phyloP scores from a whole-genome alignment of 1,140 invertebrate genomes.

The Asbolus verrucosus region DNA sequence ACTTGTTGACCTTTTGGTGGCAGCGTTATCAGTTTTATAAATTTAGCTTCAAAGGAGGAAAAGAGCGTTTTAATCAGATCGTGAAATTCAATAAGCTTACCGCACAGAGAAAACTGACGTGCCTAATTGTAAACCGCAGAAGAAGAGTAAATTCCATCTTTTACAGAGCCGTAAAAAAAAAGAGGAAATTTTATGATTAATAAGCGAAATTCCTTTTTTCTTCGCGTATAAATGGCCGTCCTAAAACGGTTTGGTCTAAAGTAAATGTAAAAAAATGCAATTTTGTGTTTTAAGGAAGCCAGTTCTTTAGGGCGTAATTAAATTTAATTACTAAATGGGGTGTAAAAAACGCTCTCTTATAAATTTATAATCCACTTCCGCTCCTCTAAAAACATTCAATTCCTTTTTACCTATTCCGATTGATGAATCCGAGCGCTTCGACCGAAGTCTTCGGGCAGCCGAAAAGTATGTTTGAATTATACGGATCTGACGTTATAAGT shows the following conservation, averaged over 20 bases:
- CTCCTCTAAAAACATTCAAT: slow-evolving; percentile 11
- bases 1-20: neutral
- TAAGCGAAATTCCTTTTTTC: slow-evolving; percentile 41
- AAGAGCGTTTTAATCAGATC: slow-evolving; percentile 10
- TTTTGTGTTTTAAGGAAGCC: slow-evolving; percentile 44
- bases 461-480: neutral
- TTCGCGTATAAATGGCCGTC: slow-evolving; percentile 19
- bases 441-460: neutral
- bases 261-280: slow-evolving; percentile 46
- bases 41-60: neutral
- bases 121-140: slow-evolving; percentile 25
- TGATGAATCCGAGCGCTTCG: neutral
- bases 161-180: slow-evolving; percentile 37
- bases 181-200: slow-evolving; percentile 44
- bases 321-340: slow-evolving; percentile 50
- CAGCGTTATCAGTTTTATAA: neutral
- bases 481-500: slow-evolving; percentile 9
- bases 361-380: slow-evolving; percentile 46
- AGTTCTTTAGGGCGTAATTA: slow-evolving; percentile 47
- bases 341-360: slow-evolving; percentile 48
- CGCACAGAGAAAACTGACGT: neutral
- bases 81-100: slow-evolving; percentile 27
- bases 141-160: slow-evolving; percentile 28
- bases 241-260: slow-evolving; percentile 37
- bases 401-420: slow-evolving; percentile 6